Percentiles rank a stretch among this genome's conserved stretches.
Conservation (phyloP, 2,113 vertebrate genomes). For the Crotalus viridis region DNA sequence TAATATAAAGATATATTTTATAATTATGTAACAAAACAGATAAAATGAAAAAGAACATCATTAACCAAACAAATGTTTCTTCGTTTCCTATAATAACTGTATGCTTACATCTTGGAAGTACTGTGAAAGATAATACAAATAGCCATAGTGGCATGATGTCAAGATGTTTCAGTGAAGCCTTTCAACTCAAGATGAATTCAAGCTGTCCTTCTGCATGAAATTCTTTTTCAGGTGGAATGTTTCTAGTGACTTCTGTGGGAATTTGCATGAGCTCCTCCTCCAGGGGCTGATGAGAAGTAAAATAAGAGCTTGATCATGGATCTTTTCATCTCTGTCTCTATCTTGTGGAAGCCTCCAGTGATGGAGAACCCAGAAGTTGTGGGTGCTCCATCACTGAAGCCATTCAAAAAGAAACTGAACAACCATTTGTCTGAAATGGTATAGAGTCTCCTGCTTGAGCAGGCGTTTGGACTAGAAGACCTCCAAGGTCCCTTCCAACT, state of each 20-base stretch:
- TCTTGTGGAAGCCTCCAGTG: not conserved
- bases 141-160: not conserved
- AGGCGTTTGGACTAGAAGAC: no score
- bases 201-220: not conserved
- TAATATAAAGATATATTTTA: not conserved
- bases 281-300: not conserved
- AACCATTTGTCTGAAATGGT: no score
- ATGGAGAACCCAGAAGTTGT: not conserved
- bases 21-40: not conserved
- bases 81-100: not conserved
- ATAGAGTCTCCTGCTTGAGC: no score
- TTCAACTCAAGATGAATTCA: not conserved
- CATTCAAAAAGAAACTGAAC: no score
- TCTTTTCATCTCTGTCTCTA: not conserved
- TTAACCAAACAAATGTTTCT: not conserved
- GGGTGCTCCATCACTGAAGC: no score
- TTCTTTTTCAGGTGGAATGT: not conserved
- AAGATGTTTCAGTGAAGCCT: not conserved
- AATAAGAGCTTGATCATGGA: not conserved
- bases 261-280: not conserved
- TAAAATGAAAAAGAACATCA: not conserved
- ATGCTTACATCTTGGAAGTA: not conserved
- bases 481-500: no score
- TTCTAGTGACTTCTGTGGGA: not conserved
- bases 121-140: not conserved